Conservation (phyloP, 2,888 invertebrate species). For the Drosophila paramelanica region DNA sequence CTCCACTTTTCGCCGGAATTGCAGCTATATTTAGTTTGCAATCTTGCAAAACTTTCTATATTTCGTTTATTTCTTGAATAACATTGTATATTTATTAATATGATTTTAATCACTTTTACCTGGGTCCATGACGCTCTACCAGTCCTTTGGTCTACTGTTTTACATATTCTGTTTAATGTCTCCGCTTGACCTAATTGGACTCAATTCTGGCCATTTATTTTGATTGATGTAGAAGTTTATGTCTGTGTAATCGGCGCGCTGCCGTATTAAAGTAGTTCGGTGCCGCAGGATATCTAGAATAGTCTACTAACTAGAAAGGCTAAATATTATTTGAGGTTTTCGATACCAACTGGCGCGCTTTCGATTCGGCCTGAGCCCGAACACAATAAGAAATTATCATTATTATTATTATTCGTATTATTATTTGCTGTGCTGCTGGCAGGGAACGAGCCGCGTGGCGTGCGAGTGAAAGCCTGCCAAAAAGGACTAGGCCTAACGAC, state of each 20-base stretch:
- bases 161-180: slow-evolving; percentile 35
- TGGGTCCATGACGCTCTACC: slow-evolving; percentile 35
- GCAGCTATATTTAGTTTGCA: slow-evolving; percentile 1
- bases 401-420: slow-evolving; percentile 66
- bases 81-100: slow-evolving; percentile 49
- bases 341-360: slow-evolving; percentile 53
- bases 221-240: slow-evolving; percentile 73
- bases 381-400: slow-evolving; percentile 76
- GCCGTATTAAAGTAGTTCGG: background rate
- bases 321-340: slow-evolving; percentile 31
- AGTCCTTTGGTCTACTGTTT: slow-evolving; percentile 22
- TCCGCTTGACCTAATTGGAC: slow-evolving; percentile 45
- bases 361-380: slow-evolving; percentile 32
- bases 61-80: slow-evolving; percentile 5
- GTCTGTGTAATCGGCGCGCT: slow-evolving; percentile 40
- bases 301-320: slow-evolving; percentile 55
- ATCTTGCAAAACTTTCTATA: slow-evolving; percentile 12
- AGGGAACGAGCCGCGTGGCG: slow-evolving; percentile 66
- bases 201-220: slow-evolving; percentile 56
- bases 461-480: slow-evolving; percentile 72
- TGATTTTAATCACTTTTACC: slow-evolving; percentile 70
- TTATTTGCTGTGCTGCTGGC: slow-evolving; percentile 3
- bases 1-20: slow-evolving; percentile 20
- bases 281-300: slow-evolving; percentile 25
- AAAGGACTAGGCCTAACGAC: slow-evolving; percentile 50